Conservation (phyloP, 2,113 vertebrate species). For the Melierax canorus region DNA sequence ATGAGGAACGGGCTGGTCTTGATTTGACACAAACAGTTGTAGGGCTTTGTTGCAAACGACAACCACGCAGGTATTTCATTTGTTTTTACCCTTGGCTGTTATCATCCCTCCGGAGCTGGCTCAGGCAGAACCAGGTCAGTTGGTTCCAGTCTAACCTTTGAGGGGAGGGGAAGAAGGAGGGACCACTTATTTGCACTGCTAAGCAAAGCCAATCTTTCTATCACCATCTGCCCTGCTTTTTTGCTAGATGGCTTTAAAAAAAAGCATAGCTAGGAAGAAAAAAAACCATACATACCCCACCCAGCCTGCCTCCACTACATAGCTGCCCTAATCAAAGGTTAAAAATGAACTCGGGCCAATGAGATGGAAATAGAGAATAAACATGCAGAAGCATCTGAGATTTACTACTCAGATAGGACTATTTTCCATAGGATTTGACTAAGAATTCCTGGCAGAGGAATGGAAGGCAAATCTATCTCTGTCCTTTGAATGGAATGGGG, state of each 20-base stretch:
- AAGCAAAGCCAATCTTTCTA: conserved; percentile 36
- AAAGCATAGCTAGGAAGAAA: not conserved
- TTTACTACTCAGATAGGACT: conserved; percentile 57
- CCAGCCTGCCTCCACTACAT: not conserved
- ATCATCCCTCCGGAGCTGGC: conserved; percentile 29
- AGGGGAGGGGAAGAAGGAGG: conserved; percentile 1
- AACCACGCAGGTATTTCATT: conserved; percentile 11
- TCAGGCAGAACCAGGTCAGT: conserved; percentile 52
- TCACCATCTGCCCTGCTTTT: conserved; percentile 11
- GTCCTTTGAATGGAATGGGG: conserved; percentile 50
- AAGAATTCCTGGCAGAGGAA: conserved; percentile 49
- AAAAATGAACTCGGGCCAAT: conserved; percentile 46
- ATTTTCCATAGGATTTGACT: conserved; percentile 63
- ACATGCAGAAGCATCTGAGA: conserved; percentile 53
- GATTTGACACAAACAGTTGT: not conserved
- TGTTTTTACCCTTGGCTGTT: conserved; percentile 41
- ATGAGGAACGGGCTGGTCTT: not conserved
- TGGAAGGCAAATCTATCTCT: conserved; percentile 26
- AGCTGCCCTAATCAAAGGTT: conserved; percentile 37
- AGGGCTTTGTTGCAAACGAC: not conserved
- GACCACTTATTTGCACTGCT: conserved; percentile 44
- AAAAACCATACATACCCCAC: not conserved
- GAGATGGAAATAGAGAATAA: conserved; percentile 60
- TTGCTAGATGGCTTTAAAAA: not conserved
- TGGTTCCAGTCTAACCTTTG: conserved; percentile 48